Evolutionary conservation across 1,140 invertebrate genomes (phyloP).

Genomic region (Artemia franciscana): DNA sequence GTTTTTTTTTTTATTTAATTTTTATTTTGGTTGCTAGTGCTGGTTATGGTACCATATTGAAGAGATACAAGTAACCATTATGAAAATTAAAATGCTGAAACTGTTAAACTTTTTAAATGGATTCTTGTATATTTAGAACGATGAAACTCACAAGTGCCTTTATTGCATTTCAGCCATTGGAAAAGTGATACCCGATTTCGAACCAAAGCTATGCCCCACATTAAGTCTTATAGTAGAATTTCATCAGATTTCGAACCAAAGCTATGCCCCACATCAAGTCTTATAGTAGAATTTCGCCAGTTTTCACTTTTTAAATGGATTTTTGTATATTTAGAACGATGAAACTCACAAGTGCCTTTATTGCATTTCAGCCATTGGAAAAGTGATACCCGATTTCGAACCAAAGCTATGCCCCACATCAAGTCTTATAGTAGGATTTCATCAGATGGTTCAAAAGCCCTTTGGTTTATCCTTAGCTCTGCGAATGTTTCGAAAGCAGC

Average conservation of each 20-base stretch:
- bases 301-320: too few relatives aligned
- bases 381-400: slow-evolving; percentile 34
- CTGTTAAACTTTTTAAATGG: too few relatives aligned
- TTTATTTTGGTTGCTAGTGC: too few relatives aligned
- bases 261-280: slow-evolving; percentile 87
- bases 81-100: too few relatives aligned
- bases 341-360: slow-evolving; percentile 1
- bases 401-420: slow-evolving; percentile 71
- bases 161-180: slow-evolving; percentile 45
- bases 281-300: slow-evolving; percentile 51
- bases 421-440: slow-evolving; percentile 66
- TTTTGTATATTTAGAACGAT: not conserved
- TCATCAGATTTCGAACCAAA: slow-evolving; percentile 39
- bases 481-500: slow-evolving; percentile 71
- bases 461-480: slow-evolving; percentile 68
- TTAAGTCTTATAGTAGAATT: slow-evolving; percentile 64
- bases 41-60: too few relatives aligned
- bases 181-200: slow-evolving; percentile 37
- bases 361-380: slow-evolving; percentile 51
- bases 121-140: too few relatives aligned
- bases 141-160: not conserved
- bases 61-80: too few relatives aligned
- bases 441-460: slow-evolving; percentile 32
- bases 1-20: too few relatives aligned
- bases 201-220: slow-evolving; percentile 66